phyloP scores from a whole-genome alignment of 2,113 vertebrate species.

The Mastomys coucha region DNA sequence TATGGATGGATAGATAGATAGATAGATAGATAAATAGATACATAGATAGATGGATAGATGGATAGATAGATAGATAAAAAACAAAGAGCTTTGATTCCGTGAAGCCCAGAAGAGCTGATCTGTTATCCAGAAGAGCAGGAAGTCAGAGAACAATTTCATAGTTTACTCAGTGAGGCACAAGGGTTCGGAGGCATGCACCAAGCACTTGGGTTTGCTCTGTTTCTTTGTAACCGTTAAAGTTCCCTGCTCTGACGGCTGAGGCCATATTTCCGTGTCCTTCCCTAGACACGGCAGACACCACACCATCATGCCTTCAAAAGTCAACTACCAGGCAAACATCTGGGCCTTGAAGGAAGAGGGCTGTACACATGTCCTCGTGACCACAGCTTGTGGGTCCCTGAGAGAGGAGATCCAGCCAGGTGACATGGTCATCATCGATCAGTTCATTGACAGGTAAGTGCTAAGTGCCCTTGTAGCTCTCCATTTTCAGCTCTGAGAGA shows the following conservation, averaged over 20 bases:
- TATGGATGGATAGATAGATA: too few relatives aligned
- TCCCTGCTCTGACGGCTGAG: not conserved
- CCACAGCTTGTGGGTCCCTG: constrained; percentile 97
- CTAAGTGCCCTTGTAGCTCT: not conserved
- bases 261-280: not conserved
- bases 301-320: constrained; percentile 94
- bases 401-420: constrained; percentile 97
- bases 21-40: too few relatives aligned
- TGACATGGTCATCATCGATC: constrained; percentile 96
- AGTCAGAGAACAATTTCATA: not conserved
- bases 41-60: too few relatives aligned
- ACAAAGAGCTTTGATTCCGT: not conserved
- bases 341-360: constrained; percentile 96
- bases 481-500: not conserved
- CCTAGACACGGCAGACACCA: constrained; percentile 95
- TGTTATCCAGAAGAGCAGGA: not conserved
- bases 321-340: constrained; percentile 97
- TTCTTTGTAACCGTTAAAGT: not conserved
- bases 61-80: not conserved
- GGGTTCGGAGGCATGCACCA: not conserved
- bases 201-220: not conserved
- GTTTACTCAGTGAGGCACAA: not conserved
- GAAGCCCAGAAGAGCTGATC: not conserved
- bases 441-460: constrained; percentile 96
- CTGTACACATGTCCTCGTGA: constrained; percentile 95